Evolutionary conservation across 2,113 vertebrate genomes (phyloP).

Genomic region (Casuarius casuarius): DNA sequence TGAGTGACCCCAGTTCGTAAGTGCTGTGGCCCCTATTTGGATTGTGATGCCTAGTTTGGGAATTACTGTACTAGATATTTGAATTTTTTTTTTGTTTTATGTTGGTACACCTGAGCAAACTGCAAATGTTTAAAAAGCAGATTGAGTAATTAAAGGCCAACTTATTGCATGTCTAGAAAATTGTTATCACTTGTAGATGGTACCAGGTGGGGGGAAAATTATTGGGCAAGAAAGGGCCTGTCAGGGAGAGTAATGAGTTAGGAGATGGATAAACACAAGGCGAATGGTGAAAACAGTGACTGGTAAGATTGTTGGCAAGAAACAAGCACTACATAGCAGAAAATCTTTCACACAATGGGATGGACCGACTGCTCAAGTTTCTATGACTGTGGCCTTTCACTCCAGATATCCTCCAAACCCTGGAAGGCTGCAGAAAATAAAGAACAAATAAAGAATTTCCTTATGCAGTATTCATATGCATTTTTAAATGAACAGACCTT

Average conservation of each 20-base stretch:
- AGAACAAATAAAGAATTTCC: neutral
- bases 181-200: neutral
- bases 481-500: neutral
- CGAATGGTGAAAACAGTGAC: conserved; percentile 40
- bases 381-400: neutral
- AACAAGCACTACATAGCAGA: neutral
- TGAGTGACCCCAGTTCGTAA: neutral
- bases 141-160: conserved; percentile 18
- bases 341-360: neutral
- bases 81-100: neutral
- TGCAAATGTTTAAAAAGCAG: conserved; percentile 1
- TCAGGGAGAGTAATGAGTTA: conserved; percentile 48
- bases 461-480: neutral
- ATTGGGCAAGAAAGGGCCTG: conserved; percentile 56
- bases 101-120: conserved; percentile 13
- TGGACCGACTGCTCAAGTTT: conserved; percentile 15
- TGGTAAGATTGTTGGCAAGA: conserved; percentile 38
- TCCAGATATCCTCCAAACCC: neutral
- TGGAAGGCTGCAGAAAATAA: neutral
- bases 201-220: neutral
- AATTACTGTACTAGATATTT: neutral
- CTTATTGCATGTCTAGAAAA: neutral
- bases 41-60: neutral
- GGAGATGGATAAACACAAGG: conserved; percentile 53
- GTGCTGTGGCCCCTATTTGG: neutral